phyloP scores from a whole-genome alignment of 1,140 invertebrate genomes.

The Watersipora subatra region DNA sequence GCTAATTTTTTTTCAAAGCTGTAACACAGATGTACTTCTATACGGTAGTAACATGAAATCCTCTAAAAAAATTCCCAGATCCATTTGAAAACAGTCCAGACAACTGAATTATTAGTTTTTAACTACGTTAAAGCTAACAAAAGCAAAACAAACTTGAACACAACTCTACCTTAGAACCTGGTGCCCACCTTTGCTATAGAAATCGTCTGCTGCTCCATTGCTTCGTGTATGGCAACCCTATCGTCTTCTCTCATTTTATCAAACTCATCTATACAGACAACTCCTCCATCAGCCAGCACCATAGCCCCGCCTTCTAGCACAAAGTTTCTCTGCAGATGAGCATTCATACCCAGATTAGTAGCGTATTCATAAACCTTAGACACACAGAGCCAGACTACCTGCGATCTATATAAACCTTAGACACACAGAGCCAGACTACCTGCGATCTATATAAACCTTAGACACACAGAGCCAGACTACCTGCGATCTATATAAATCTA shows the following conservation, averaged over 20 bases:
- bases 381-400: not conserved
- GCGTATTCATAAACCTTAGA: not conserved
- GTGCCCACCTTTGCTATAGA: slow-evolving; percentile 82
- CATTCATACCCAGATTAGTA: slow-evolving; percentile 20
- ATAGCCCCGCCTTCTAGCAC: slow-evolving; percentile 99
- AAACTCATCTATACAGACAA: slow-evolving; percentile 99
- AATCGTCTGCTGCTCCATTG: slow-evolving; percentile 99
- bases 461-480: too few species aligned
- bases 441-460: too few species aligned
- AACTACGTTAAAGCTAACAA: too few species aligned
- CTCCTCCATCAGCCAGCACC: slow-evolving; percentile 96
- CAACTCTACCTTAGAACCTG: too few species aligned
- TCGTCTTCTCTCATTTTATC: slow-evolving; percentile 99
- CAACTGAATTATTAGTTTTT: too few species aligned
- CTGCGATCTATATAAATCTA: too few species aligned
- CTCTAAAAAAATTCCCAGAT: too few species aligned
- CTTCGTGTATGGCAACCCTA: slow-evolving; percentile 96
- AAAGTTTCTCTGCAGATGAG: slow-evolving; percentile 74
- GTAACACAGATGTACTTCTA: too few species aligned
- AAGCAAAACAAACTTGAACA: too few species aligned
- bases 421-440: not conserved
- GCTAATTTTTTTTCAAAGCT: too few species aligned
- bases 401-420: not conserved
- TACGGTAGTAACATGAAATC: too few species aligned
- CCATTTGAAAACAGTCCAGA: too few species aligned